Conservation (phyloP, 2,888 invertebrate species). For the Heliconius sara region DNA sequence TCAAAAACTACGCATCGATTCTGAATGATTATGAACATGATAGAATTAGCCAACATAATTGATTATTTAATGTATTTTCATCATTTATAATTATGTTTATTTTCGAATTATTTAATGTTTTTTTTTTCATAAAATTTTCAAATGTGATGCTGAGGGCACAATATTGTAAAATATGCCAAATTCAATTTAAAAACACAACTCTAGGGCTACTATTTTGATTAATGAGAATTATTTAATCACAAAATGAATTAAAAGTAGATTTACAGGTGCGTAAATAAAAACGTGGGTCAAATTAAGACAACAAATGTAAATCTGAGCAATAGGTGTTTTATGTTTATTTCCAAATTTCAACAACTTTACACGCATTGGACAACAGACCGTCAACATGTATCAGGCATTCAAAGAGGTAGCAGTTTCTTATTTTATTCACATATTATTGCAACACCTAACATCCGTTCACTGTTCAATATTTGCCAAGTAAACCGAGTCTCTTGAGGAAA, state of each 20-base stretch:
- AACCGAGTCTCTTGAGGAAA: constrained; percentile 3
- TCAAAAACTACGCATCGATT: background rate
- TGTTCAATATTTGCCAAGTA: constrained; percentile 37
- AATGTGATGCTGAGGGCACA: background rate
- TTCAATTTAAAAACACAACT: background rate
- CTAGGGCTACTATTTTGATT: too few species aligned
- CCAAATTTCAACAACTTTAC: constrained; percentile 50
- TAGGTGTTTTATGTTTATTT: constrained; percentile 49
- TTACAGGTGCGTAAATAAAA: background rate
- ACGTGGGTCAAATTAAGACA: constrained; percentile 22
- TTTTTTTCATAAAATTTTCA: background rate
- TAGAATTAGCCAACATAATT: background rate
- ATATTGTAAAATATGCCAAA: background rate
- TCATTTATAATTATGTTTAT: background rate
- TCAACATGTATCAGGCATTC: constrained; percentile 77
- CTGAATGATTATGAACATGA: background rate
- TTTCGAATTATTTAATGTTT: background rate
- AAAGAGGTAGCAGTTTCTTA: constrained; percentile 79
- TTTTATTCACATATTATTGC: constrained; percentile 54
- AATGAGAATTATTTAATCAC: background rate
- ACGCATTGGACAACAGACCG: constrained; percentile 58
- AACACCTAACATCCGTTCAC: constrained; percentile 37
- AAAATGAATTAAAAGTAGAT: background rate
- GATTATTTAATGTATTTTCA: background rate
- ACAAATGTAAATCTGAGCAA: constrained; percentile 38